Percentiles rank a stretch among this genome's conserved stretches.
Evolutionary conservation across 1,140 invertebrate genomes (phyloP).

Genomic region (Caenorhabditis brenneri): DNA sequence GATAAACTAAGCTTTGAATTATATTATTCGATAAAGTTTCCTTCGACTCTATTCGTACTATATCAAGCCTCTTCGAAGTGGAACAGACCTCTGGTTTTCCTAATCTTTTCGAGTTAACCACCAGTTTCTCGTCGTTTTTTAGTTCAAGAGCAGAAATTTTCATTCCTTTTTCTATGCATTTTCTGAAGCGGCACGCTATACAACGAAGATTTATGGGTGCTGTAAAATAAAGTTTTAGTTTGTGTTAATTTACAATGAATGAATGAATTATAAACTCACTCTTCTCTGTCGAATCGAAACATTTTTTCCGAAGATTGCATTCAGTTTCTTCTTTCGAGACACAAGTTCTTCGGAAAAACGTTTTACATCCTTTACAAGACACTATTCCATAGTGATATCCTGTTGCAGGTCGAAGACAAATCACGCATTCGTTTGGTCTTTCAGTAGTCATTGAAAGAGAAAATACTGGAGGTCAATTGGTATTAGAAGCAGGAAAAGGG

Average conservation of each 20-base stretch:
- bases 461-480: too few relatives aligned
- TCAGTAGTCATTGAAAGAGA: too few relatives aligned
- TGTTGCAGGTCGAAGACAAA: conserved; percentile 72
- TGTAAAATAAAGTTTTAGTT: too few relatives aligned
- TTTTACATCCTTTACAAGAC: conserved; percentile 55
- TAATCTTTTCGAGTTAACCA: too few relatives aligned
- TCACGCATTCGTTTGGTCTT: background rate
- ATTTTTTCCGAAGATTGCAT: background rate
- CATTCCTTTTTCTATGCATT: background rate
- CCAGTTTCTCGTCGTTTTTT: background rate
- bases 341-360: conserved; percentile 50
- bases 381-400: conserved; percentile 55
- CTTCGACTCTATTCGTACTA: background rate
- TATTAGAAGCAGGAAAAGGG: too few relatives aligned
- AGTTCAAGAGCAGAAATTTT: background rate
- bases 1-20: background rate
- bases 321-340: background rate
- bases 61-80: background rate
- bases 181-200: background rate
- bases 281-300: background rate
- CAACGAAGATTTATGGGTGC: background rate
- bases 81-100: too few relatives aligned
- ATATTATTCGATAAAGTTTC: background rate
- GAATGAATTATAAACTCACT: background rate
- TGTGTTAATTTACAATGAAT: too few relatives aligned